Evolutionary conservation across 2,797 vertebrate species (phyloP), one percentile per base, ranked within the genome.

Genomic region (Liparis tanakae): DNA sequence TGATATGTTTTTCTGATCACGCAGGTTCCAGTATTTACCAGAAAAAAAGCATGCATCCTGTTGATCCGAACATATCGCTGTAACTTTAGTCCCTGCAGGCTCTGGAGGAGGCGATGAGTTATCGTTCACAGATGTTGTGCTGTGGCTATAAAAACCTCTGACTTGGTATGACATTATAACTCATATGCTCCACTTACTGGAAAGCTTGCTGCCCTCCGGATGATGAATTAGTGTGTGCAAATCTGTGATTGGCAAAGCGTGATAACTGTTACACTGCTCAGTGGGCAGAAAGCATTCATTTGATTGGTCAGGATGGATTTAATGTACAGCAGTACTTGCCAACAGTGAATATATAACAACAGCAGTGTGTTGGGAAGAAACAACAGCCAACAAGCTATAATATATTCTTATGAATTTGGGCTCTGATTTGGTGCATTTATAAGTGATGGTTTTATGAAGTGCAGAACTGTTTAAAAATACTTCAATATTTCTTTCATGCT

Each of bases 201-300:
- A 83, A 67, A 67, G 58, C 63, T 67, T 5, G 2, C 60, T 56
- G 71, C 65, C 57, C 65, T 80, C 44, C 1, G 1, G 65, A 67
- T 72, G 60, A 80, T 57, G 85, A 78, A 83, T 73, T 39, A 78
- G 54, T 46, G 33, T 83, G 71, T 70, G 70, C 79, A 76, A 87
- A 85, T 72, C 18, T 2, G 70, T 83, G 70, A 84, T 78, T 84
- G 80, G 76, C 77, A 88, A 74, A 71, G 81, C 73, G 70, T 81
- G 59, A 79, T 86, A 84, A 82, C 67, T 70, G 82, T 85, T 83
- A 81, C 72, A 74, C 70, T 81, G 87, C 63, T 85, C 81, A 87
- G 75, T 87, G 78, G 70, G 84, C 73, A 83, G 76, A 78, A 33
- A 74, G 64, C 68, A 72, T 84, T 82, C 64, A 81, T 86, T 69